Evolutionary conservation across 2,888 invertebrate genomes (phyloP).

Genomic region (Entomobrya multifasciata): DNA sequence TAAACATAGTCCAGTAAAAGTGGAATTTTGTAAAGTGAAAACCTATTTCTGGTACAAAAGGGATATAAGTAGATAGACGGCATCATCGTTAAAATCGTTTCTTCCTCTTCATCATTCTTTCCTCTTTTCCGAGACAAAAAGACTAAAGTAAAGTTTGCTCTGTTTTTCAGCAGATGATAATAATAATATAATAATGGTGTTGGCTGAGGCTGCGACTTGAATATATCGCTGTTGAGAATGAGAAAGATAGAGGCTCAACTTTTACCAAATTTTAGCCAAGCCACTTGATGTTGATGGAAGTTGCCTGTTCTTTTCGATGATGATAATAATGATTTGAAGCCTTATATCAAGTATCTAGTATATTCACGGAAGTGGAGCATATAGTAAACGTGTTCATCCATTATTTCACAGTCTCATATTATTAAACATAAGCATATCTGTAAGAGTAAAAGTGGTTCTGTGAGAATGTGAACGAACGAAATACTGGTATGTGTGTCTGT

Average conservation of each 20-base stretch:
- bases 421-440: no score
- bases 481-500: no score
- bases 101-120: no score
- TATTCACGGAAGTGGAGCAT: neutral
- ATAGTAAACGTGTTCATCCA: no score
- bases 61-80: neutral
- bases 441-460: no score
- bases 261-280: no score
- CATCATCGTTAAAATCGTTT: slow-evolving; percentile 12
- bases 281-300: neutral
- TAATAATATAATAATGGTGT: neutral
- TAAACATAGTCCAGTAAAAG: neutral
- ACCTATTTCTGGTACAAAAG: neutral
- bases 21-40: neutral
- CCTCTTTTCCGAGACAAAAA: no score
- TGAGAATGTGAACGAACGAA: no score
- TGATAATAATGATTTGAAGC: no score
- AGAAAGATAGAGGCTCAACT: no score
- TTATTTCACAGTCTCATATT: no score
- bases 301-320: neutral
- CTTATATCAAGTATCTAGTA: neutral
- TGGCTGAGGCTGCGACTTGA: neutral
- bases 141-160: neutral
- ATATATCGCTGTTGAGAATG: neutral
- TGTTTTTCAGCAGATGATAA: neutral